Base-by-base conservation (phyloP, 2,113 vertebrate species). In the Ia io region DNA sequence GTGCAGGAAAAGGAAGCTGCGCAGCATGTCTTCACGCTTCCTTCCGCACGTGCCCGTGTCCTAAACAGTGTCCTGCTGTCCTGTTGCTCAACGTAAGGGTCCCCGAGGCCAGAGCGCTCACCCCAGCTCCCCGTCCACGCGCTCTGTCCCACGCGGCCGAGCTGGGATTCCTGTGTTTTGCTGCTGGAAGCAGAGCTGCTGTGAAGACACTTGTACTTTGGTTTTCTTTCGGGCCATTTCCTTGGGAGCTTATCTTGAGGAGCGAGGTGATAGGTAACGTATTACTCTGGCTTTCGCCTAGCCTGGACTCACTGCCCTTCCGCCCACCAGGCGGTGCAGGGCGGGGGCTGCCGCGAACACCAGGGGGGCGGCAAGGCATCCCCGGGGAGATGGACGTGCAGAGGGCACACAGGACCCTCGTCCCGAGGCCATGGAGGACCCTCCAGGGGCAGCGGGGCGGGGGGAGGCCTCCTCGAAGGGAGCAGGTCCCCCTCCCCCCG, bases 201-300 rank as follows among this genome's bases (percentile, higher is more conserved):
- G 22, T 9, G 10, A 83, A 82, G 35, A 8, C 25, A 71, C 51
- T 91, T 97, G 96, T 56, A 97, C 96, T 96, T 97, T 96, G 97
- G 9, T 76, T 94, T 96, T 74, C 84, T 90, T 56, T 47, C 32
- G 65, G 65, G 40, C 65, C 47, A 42, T 90, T 91, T 94, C 93
- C 88, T 88, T 37, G 51, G 56, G 3, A 80, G 35, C 47, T 95
- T 95, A 97, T 95, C 96, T 93, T 61, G 42, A 84, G 87, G 76
- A 95, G n/a, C 80, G 90, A 78, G 93, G 56, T 70, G 30, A 87
- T 30, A 74, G 56, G 84, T 92, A 40, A 92, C 88, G 90, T 95
- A 96, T 90, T 87, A 37, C 84, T 61, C 80, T 84, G 53, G 71
- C 90, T 93, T 84, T 82, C 56, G 9, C 32, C 37, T 63, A 71